Percentiles rank a stretch among this genome's conserved stretches.
Conservation (phyloP, 2,113 vertebrate species). For the Corythornis vintsioides region DNA sequence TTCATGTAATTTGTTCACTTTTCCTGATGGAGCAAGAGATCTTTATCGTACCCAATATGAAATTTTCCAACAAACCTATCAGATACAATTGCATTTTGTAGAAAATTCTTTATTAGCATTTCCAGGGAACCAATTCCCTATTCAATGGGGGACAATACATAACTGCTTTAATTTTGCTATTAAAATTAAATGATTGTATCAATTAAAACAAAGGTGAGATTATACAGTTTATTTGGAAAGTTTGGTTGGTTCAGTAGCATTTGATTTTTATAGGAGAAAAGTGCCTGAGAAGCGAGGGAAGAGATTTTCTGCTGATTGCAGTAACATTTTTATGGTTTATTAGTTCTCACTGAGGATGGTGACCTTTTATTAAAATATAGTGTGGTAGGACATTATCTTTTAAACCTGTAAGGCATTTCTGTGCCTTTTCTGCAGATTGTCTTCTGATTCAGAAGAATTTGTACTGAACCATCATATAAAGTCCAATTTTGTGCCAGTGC, state of each 20-base stretch:
- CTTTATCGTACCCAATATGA: not conserved
- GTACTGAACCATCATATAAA: not conserved
- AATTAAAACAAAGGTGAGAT: not conserved
- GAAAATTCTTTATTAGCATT: not conserved
- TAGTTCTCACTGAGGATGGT: not conserved
- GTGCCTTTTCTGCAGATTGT: not conserved
- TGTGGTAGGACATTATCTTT: not conserved
- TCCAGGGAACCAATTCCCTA: not conserved
- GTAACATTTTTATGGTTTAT: not conserved
- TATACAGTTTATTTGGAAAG: not conserved
- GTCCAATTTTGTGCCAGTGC: not conserved
- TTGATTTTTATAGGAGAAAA: not conserved
- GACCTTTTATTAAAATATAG: not conserved
- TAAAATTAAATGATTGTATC: not conserved
- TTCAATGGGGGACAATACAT: not conserved
- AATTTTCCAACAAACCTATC: not conserved
- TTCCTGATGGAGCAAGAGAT: not conserved
- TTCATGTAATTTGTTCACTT: not conserved
- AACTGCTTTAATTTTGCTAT: not conserved
- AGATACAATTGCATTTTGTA: not conserved
- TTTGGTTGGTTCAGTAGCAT: not conserved
- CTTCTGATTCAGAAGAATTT: slow-evolving; percentile 5
- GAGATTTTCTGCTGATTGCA: not conserved
- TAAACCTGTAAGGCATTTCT: not conserved
- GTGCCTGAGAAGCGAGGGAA: not conserved